Base-by-base conservation (phyloP, 2,888 invertebrate genomes). In the Metalampra italica region DNA sequence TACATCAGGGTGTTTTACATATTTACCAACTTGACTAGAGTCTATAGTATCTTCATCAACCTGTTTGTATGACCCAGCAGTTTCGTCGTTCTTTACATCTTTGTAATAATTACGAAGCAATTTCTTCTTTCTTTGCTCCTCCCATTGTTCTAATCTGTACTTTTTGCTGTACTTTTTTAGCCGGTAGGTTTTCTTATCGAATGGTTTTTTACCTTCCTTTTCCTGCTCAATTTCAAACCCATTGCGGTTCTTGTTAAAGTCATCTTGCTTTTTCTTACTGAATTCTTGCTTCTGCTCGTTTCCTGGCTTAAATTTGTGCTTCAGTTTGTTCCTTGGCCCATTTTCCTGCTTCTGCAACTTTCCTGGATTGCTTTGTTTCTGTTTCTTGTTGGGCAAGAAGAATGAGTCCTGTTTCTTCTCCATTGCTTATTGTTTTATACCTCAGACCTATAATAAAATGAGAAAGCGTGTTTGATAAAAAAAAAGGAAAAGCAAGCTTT, bases 141-240 rank as follows among this genome's bases (percentile, higher is more conserved):
- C 92, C 92, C 93, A 94, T 68, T 93, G 91, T 36, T 93, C 88
- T 14, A 94, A 77, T 76, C 93, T 93, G 54, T 92, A 92, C 65
- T 93, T 93, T 47, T 93, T 93, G 62, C 93, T 93, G 65, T 94
- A 94, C 64, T 93, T 93, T 60, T 93, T 90, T 34, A 92, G 61
- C 34, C 94, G 85, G 66, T 93, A 94, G 29, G 90, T 82, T 56
- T 92, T 93, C 64, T 94, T 94, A 60, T 94, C 92, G 68, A 94
- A 94, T 0, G 90, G 90, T 68, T 91, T 92, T 60, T 92, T 92
- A 0, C 68, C 57, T 46, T 51, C 30, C 7, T 47, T 45, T 11
- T 46, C 46, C 51, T 57, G 46, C 15, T 55, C 47, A 29, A 54
- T 44, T 29, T 49, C 42, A 9, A 61, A 4, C 49, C 49, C 63